Evolutionary conservation across 1,140 invertebrate genomes (phyloP).

Genomic region (Zaprionus ornatus): DNA sequence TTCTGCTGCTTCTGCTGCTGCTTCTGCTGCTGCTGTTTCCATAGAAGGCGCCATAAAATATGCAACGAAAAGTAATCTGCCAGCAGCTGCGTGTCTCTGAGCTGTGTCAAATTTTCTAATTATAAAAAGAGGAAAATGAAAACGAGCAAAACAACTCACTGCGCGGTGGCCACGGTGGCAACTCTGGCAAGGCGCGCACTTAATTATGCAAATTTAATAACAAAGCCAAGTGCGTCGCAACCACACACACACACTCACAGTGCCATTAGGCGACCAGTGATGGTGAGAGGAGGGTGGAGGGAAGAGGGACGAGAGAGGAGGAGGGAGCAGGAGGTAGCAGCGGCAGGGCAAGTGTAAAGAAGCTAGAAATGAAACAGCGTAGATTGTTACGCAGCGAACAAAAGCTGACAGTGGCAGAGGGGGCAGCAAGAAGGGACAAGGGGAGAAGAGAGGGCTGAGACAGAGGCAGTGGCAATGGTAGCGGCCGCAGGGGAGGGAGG

Average conservation of each 20-base stretch:
- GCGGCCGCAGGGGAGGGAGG: neutral
- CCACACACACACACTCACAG: constrained; percentile 44
- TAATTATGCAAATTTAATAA: constrained; percentile 81
- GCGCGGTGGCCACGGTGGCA: constrained; percentile 28
- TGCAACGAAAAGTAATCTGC: constrained; percentile 23
- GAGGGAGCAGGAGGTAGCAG: no score
- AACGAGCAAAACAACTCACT: constrained; percentile 7
- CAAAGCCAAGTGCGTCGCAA: constrained; percentile 59
- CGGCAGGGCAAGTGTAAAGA: neutral
- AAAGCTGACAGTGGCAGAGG: neutral
- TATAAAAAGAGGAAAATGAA: constrained; percentile 23
- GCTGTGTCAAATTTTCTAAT: constrained; percentile 41
- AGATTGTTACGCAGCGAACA: neutral
- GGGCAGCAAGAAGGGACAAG: no score
- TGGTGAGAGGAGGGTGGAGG: constrained; percentile 3
- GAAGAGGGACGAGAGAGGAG: no score
- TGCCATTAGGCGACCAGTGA: constrained; percentile 57
- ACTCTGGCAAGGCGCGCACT: constrained; percentile 60
- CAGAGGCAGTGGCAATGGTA: neutral
- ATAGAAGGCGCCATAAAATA: constrained; percentile 22
- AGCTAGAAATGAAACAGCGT: constrained; percentile 3
- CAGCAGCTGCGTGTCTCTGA: neutral
- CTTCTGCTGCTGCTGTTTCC: no score
- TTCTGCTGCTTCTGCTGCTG: no score
- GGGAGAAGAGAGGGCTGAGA: no score